Percentiles rank a stretch among this genome's conserved stretches.
These are phyloP conservation scores for Thunnus thynnus DNA, from an alignment of 2,113 vertebrate genomes.

Conservation along the genomic window DNA sequence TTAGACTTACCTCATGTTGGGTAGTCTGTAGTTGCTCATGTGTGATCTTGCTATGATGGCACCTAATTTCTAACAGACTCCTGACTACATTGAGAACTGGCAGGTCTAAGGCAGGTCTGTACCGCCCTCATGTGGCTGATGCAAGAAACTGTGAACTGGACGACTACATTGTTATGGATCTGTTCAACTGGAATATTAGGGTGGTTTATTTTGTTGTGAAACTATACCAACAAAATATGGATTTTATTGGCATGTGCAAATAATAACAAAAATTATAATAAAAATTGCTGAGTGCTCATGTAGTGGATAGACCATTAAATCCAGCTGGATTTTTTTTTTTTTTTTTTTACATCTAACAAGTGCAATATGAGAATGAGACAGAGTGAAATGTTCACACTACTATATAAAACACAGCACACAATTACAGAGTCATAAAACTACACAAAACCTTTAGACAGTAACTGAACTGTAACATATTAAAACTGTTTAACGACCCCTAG, in stretches of 20 bases:
- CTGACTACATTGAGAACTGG: background rate
- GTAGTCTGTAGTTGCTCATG: slow-evolving; percentile 23
- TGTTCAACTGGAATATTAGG: background rate
- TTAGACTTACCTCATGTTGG: background rate
- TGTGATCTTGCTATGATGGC: slow-evolving; percentile 27
- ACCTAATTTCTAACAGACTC: slow-evolving; percentile 53
- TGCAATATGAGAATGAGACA: background rate
- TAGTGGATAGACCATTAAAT: too few relatives aligned
- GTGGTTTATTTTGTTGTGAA: background rate
- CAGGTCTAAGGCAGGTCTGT: slow-evolving; percentile 1
- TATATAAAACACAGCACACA: slow-evolving; percentile 1
- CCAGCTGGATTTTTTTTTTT: too few relatives aligned
- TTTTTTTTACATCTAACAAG: background rate
- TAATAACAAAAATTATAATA: too few relatives aligned
- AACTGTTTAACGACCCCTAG: slow-evolving; percentile 14
- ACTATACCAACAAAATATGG: background rate
- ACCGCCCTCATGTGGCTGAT: slow-evolving; percentile 37
- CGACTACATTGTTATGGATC: background rate
- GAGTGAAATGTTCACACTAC: background rate
- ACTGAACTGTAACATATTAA: background rate
- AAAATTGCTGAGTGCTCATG: too few relatives aligned
- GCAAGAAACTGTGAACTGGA: background rate
- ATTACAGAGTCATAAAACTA: background rate
- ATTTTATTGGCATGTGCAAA: background rate
- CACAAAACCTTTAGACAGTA: background rate